phyloP scores from a whole-genome alignment of 2,113 vertebrate genomes.

The Pycnonotus jocosus region DNA sequence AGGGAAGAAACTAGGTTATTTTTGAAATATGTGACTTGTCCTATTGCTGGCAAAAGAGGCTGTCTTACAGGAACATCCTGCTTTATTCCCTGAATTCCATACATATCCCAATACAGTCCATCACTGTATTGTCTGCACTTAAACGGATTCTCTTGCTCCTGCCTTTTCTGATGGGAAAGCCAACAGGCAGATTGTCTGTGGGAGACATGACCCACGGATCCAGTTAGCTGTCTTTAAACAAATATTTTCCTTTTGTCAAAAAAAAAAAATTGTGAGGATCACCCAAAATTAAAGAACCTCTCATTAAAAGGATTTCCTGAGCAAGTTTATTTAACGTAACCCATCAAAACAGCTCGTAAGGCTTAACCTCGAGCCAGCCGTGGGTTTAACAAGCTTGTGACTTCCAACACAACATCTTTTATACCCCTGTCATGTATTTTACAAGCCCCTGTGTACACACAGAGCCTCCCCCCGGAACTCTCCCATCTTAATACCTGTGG shows the following conservation, averaged over 20 bases:
- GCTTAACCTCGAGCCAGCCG: not conserved
- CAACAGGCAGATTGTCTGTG: rapidly evolving
- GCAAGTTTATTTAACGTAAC: not conserved
- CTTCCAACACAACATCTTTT: not conserved
- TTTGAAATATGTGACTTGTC: rapidly evolving
- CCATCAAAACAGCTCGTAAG: not conserved
- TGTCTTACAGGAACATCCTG: not conserved
- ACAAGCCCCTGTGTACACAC: not conserved
- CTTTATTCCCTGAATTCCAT: not conserved
- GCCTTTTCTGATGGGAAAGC: not conserved
- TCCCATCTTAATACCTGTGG: not conserved
- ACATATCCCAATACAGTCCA: not conserved
- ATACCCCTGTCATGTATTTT: rapidly evolving
- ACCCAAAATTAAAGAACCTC: not conserved
- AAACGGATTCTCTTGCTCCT: rapidly evolving
- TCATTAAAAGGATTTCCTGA: not conserved
- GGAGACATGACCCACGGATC: rapidly evolving
- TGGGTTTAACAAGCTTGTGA: not conserved
- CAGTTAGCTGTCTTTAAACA: not conserved
- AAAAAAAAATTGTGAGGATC: not conserved
- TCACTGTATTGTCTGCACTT: rapidly evolving
- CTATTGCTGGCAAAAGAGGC: not conserved
- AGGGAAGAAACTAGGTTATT: not conserved
- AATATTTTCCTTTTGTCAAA: not conserved
- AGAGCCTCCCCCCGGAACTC: not conserved